Conservation (phyloP, 2,888 invertebrate genomes). For the Caenorhabditis doughertyi region DNA sequence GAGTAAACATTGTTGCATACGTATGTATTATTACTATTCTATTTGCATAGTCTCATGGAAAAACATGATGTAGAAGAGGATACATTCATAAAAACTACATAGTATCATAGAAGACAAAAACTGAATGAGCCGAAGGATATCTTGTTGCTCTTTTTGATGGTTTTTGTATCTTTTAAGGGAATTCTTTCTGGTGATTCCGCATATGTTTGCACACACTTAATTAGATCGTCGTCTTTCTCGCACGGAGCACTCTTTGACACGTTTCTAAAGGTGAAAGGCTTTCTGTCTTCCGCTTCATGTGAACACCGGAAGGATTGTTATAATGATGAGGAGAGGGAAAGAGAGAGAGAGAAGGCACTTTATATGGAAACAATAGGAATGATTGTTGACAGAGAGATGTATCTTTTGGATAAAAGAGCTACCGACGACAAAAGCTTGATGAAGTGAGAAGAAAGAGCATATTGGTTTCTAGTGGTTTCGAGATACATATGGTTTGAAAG, state of each 20-base stretch:
- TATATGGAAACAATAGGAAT: constrained; percentile 42
- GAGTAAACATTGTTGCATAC: constrained; percentile 45
- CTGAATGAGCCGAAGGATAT: constrained; percentile 17
- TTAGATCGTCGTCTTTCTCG: constrained; percentile 26
- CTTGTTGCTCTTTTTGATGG: constrained; percentile 12
- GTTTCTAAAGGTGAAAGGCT: constrained; percentile 29
- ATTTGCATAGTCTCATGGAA: constrained; percentile 50
- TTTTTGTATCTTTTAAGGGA: background rate
- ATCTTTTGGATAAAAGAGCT: constrained; percentile 14
- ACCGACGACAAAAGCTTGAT: constrained; percentile 26
- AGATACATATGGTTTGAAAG: background rate
- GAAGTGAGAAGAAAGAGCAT: constrained; percentile 15
- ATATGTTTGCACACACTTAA: constrained; percentile 49
- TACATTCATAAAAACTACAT: constrained; percentile 37
- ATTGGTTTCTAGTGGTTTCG: constrained; percentile 20
- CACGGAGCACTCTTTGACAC: constrained; percentile 48
- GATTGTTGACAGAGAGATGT: constrained; percentile 37
- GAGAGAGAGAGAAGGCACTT: constrained; percentile 26
- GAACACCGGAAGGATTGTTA: constrained; percentile 62
- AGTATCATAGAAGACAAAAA: constrained; percentile 34
- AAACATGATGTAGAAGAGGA: constrained; percentile 29
- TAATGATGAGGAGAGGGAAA: constrained; percentile 24
- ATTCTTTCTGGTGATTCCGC: constrained; percentile 13
- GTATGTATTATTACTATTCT: constrained; percentile 14
- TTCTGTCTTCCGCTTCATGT: constrained; percentile 51